A percentile compares a stretch with the other conserved stretches of the same genome.
These are phyloP conservation scores for Oreochromis niloticus DNA, from an alignment of 2,113 vertebrate genomes.

Conservation along the genomic window DNA sequence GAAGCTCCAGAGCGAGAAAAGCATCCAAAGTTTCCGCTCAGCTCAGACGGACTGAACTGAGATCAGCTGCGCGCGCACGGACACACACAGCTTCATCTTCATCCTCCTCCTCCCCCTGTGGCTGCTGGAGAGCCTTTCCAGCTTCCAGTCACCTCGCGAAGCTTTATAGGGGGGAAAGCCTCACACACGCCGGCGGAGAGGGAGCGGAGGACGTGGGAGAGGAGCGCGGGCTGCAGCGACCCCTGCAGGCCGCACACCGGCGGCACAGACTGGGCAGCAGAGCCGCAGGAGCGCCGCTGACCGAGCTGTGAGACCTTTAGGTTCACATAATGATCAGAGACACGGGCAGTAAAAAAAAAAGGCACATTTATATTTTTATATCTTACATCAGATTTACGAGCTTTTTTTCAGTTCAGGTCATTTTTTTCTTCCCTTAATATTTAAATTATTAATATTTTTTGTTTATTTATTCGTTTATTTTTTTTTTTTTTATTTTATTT, in stretches of 20 bases:
- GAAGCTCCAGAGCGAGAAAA: background rate
- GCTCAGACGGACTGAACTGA: conserved; percentile 19
- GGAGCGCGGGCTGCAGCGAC: conserved; percentile 1
- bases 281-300: background rate
- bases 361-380: background rate
- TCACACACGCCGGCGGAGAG: background rate
- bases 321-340: background rate
- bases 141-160: background rate
- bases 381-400: accelerated
- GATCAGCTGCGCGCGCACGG: background rate
- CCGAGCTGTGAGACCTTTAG: no score
- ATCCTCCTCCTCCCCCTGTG: background rate
- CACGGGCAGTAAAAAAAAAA: background rate
- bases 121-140: conserved; percentile 17
- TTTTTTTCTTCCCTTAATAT: background rate
- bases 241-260: background rate
- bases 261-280: background rate
- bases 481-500: background rate
- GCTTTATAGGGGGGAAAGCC: conserved; percentile 39
- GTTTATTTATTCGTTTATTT: background rate
- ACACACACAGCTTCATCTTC: background rate
- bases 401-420: background rate
- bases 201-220: background rate
- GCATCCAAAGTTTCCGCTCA: conserved; percentile 37
- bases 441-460: background rate